These are phyloP conservation scores for Scleropages formosus DNA, from an alignment of 2,797 vertebrate genomes.

Conservation along the genomic window DNA sequence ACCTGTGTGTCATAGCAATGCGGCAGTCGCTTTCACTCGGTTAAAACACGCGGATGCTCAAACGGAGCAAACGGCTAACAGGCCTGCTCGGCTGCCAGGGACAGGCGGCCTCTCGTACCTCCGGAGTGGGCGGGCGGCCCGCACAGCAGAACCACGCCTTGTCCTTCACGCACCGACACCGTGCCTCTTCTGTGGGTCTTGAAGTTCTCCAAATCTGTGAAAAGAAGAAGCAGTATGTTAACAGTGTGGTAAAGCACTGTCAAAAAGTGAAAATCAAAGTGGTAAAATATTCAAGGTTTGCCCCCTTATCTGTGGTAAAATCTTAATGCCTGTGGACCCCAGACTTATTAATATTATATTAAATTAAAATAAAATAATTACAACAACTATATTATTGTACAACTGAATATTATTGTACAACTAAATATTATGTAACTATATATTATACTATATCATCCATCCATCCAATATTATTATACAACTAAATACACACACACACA, in stretches of 20 bases:
- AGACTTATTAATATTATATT: too few relatives aligned
- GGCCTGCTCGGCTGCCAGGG: background rate
- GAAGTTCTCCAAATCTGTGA: constrained; percentile 90
- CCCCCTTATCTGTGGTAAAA: too few relatives aligned
- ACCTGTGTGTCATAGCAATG: background rate
- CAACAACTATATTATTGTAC: too few relatives aligned
- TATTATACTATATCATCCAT: too few relatives aligned
- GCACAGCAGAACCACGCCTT: constrained; percentile 92
- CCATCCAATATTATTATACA: too few relatives aligned
- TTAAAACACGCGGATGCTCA: background rate
- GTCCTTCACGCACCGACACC: constrained; percentile 89
- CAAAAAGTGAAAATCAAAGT: background rate
- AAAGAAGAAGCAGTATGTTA: background rate
- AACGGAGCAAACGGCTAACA: constrained; percentile 8
- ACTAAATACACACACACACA: too few relatives aligned
- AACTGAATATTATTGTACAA: too few relatives aligned
- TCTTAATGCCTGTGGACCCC: too few relatives aligned
- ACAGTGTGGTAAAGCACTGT: background rate
- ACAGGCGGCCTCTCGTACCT: constrained; percentile 69
- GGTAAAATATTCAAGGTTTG: too few relatives aligned
- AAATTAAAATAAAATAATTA: too few relatives aligned
- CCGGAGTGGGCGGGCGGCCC: constrained; percentile 89
- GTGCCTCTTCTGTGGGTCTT: constrained; percentile 85
- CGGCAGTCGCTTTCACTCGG: constrained; percentile 9
- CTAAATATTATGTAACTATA: too few relatives aligned